These are phyloP conservation scores for Onychostoma macrolepis DNA, from an alignment of 2,113 vertebrate species.

Conservation along the genomic window DNA sequence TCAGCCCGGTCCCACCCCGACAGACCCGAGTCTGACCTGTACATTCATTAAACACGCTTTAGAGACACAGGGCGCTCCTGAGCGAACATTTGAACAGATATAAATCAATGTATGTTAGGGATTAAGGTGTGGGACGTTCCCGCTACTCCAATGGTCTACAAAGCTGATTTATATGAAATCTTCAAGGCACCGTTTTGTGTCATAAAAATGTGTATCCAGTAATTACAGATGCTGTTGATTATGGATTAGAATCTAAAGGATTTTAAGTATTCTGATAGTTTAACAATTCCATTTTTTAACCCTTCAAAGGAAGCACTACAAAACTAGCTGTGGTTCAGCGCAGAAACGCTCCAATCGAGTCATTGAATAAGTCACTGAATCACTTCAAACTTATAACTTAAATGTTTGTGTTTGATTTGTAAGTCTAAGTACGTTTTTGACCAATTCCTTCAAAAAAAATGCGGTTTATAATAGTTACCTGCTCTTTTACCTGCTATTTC, in stretches of 20 bases:
- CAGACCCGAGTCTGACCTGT: conserved; percentile 30
- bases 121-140: not conserved
- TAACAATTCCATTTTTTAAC: not conserved
- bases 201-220: not conserved
- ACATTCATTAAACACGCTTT: conserved; percentile 37
- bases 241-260: not conserved
- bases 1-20: conserved; percentile 30
- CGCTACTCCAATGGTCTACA: not conserved
- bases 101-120: not conserved
- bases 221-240: not conserved
- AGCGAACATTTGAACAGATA: conserved; percentile 1
- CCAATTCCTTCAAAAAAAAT: not conserved
- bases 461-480: not conserved
- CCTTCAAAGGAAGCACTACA: not conserved
- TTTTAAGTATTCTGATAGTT: not conserved
- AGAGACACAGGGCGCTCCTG: not conserved
- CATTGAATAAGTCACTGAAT: not conserved
- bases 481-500: not conserved
- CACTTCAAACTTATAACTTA: not conserved
- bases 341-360: not conserved
- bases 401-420: not conserved
- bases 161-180: not conserved
- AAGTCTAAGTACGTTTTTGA: not conserved
- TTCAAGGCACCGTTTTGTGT: no score
- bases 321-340: not conserved